Evolutionary conservation across 2,113 vertebrate species (phyloP).

Genomic region (Aspiorhynchus laticeps): DNA sequence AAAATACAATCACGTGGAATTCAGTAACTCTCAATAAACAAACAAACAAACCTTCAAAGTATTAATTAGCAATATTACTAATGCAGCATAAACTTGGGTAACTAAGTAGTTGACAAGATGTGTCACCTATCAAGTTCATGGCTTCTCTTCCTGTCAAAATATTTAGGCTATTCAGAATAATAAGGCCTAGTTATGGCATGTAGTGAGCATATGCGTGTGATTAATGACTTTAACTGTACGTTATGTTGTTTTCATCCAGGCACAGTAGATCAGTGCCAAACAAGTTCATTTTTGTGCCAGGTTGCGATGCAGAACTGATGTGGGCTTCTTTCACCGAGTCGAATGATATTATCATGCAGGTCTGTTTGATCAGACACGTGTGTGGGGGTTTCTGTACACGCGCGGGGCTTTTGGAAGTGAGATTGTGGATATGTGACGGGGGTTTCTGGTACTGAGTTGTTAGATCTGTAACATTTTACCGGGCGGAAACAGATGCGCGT

Average conservation of each 20-base stretch:
- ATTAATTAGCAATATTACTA: too few relatives aligned
- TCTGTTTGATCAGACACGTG: neutral
- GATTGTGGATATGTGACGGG: neutral
- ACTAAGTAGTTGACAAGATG: neutral
- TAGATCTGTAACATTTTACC: constrained; percentile 1
- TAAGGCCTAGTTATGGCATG: neutral
- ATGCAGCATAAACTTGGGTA: neutral
- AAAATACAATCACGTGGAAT: neutral
- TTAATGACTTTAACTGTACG: neutral
- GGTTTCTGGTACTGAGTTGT: neutral
- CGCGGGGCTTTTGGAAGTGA: neutral
- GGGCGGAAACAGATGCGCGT: neutral
- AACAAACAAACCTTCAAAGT: neutral
- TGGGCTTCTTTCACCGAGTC: neutral
- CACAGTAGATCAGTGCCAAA: too few relatives aligned
- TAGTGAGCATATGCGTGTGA: too few relatives aligned
- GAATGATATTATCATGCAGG: neutral
- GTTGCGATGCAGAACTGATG: neutral
- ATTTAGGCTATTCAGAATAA: neutral
- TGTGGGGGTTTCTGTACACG: neutral
- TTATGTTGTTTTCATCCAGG: neutral
- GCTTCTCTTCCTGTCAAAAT: neutral
- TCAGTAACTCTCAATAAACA: neutral
- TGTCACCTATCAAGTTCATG: neutral
- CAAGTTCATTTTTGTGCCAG: neutral